These are phyloP conservation scores for Agapornis canus DNA, from an alignment of 2,797 vertebrate species.

Conservation along the genomic window DNA sequence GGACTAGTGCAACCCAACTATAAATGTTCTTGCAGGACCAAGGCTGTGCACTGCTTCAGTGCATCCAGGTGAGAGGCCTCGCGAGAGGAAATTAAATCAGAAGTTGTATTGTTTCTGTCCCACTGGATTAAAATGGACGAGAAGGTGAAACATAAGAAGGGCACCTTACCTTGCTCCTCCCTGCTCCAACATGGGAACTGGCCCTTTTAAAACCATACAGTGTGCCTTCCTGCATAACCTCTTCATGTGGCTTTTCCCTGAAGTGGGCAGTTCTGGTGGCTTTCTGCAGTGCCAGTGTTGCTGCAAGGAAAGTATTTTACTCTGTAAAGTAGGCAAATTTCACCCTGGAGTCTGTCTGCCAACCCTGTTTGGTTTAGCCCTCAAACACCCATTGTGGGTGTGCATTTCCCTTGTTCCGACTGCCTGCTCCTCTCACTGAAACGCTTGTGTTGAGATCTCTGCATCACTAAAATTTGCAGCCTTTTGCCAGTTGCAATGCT, in stretches of 20 bases:
- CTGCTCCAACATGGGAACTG: neutral
- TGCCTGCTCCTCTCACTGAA: neutral
- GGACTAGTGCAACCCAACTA: neutral
- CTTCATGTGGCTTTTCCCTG: neutral
- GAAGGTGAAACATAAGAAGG: slow-evolving; percentile 3
- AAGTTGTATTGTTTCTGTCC: slow-evolving; percentile 37
- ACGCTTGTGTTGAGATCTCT: neutral
- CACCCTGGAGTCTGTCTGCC: neutral
- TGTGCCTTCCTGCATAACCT: neutral
- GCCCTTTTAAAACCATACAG: neutral
- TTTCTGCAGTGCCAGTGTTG: neutral
- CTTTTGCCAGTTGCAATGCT: neutral
- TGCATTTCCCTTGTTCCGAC: neutral
- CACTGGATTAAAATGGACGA: slow-evolving; percentile 7
- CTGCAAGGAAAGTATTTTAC: neutral
- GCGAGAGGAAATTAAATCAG: slow-evolving; percentile 15
- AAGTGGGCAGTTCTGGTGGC: neutral
- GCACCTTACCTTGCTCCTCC: neutral
- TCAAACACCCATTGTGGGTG: neutral
- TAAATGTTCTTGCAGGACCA: neutral
- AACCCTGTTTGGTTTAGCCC: neutral
- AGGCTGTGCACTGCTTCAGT: neutral
- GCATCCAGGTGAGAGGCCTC: slow-evolving; percentile 44
- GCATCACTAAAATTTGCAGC: neutral
- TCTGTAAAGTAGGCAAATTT: neutral